phyloP scores from a whole-genome alignment of 1,140 invertebrate genomes.

The Panagrolaimus sp. region DNA sequence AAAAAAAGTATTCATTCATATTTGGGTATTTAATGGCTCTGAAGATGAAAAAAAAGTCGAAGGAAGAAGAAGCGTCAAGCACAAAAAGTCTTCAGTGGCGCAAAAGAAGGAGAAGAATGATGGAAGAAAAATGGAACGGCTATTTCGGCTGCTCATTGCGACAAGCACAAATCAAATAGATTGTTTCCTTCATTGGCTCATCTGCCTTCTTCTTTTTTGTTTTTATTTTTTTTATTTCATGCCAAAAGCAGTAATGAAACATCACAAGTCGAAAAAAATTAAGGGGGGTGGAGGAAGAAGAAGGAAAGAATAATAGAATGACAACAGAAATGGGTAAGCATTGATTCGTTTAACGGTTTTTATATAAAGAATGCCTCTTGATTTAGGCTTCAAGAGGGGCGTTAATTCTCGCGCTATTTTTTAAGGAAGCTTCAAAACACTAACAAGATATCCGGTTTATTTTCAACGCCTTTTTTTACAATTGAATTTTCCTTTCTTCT shows the following conservation, averaged over 20 bases:
- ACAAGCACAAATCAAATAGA: conserved; percentile 19
- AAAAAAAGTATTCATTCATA: conserved; percentile 18
- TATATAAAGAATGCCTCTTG: conserved; percentile 3
- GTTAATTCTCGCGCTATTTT: conserved; percentile 12
- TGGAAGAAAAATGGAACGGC: background rate
- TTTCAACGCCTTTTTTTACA: background rate
- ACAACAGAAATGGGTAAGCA: background rate
- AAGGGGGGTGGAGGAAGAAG: no score
- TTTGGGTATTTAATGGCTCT: conserved; percentile 6
- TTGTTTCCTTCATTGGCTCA: conserved; percentile 13
- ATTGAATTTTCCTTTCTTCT: background rate
- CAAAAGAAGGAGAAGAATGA: no score
- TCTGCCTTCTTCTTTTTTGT: background rate
- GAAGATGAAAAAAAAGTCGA: background rate
- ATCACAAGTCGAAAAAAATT: no score
- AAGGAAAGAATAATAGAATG: background rate
- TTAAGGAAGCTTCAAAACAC: background rate
- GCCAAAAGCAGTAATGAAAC: background rate
- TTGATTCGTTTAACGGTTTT: background rate
- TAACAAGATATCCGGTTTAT: conserved; percentile 17
- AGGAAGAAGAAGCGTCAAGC: background rate
- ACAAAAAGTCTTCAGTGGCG: background rate
- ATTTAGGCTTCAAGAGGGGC: conserved; percentile 1
- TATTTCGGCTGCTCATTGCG: conserved; percentile 9
- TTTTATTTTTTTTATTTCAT: background rate